Evolutionary conservation across 2,888 invertebrate genomes (phyloP).

Genomic region (Smittia aterrima): DNA sequence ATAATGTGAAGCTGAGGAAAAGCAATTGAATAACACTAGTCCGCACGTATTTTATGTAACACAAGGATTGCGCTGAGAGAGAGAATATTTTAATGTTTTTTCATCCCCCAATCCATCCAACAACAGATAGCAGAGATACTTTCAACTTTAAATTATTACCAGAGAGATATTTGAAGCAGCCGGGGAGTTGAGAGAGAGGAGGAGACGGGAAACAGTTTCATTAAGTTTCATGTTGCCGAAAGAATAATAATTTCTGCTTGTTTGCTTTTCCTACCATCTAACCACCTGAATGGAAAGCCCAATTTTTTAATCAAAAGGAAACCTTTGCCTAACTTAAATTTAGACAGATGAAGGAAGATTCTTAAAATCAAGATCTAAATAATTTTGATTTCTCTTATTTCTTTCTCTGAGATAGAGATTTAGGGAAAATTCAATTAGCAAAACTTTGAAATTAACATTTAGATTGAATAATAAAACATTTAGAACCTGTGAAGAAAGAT

Average conservation of each 20-base stretch:
- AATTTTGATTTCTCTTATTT: too few species aligned
- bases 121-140: background rate
- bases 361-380: background rate
- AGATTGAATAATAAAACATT: background rate
- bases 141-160: background rate
- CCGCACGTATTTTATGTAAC: background rate
- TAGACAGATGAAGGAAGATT: background rate
- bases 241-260: background rate
- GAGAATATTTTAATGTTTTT: background rate
- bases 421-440: background rate
- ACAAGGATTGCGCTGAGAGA: background rate
- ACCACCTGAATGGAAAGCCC: background rate
- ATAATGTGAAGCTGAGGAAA: conserved; percentile 1
- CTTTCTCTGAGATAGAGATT: too few species aligned
- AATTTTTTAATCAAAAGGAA: background rate
- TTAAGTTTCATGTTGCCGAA: background rate
- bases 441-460: conserved; percentile 16
- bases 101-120: background rate
- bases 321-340: background rate
- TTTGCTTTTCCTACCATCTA: background rate
- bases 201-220: background rate
- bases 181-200: background rate
- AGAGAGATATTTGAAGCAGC: background rate
- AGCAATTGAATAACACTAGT: conserved; percentile 11
- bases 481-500: background rate